Conservation (phyloP, 2,797 vertebrate genomes). For the Platyrinchus mystaceus region DNA sequence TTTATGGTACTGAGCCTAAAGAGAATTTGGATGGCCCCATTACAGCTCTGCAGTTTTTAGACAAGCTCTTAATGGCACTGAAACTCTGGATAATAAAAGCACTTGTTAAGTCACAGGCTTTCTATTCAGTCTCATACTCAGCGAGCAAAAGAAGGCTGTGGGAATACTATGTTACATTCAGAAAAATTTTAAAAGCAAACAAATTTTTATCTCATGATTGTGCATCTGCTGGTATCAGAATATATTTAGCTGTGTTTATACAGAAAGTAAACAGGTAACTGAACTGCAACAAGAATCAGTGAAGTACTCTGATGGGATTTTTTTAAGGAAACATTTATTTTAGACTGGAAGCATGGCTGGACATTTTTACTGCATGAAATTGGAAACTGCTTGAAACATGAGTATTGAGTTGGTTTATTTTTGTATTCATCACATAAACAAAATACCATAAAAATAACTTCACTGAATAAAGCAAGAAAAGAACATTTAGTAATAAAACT, state of each 20-base stretch:
- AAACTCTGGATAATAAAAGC: constrained; percentile 46
- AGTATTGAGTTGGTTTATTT: background rate
- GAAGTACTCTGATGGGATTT: background rate
- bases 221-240: background rate
- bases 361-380: constrained; percentile 1
- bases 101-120: constrained; percentile 31
- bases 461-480: background rate
- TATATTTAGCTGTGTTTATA: constrained; percentile 29
- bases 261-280: constrained; percentile 26
- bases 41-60: constrained; percentile 9
- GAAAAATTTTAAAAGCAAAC: constrained; percentile 36
- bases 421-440: background rate
- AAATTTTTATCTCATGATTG: background rate
- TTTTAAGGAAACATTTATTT: background rate
- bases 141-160: background rate
- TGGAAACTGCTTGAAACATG: constrained; percentile 2
- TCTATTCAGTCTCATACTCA: background rate
- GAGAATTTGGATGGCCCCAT: constrained; percentile 31
- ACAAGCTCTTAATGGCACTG: constrained; percentile 17
- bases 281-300: background rate
- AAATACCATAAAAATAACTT: constrained; percentile 16
- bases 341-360: background rate
- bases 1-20: background rate
- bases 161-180: constrained; percentile 48
- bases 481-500: background rate